A percentile compares a stretch with the other conserved stretches of the same genome.
These are phyloP conservation scores for Amblyjoppa proteus DNA, from an alignment of 2,888 invertebrate species.

Conservation along the genomic window DNA sequence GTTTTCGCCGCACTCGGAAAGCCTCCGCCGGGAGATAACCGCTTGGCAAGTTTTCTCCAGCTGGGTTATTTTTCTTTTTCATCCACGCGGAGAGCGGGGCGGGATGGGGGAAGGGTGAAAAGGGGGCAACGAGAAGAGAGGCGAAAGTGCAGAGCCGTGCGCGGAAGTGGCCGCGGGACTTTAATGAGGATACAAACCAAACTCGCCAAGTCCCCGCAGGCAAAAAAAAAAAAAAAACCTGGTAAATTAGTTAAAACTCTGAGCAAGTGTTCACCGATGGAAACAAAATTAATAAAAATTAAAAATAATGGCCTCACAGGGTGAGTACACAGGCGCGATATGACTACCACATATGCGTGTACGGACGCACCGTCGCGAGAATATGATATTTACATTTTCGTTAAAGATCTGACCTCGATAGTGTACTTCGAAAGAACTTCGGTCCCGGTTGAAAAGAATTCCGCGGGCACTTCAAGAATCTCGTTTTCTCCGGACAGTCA, in stretches of 20 bases:
- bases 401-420: background rate
- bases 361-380: background rate
- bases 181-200: constrained; percentile 69
- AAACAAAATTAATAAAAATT: constrained; percentile 35
- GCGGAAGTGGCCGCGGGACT: constrained; percentile 38
- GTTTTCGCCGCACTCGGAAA: constrained; percentile 56
- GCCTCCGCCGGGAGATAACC: constrained; percentile 60
- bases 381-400: background rate
- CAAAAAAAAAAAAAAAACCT: constrained; percentile 32
- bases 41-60: constrained; percentile 65
- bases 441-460: background rate
- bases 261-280: constrained; percentile 41
- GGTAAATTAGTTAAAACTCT: constrained; percentile 57
- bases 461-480: background rate
- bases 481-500: background rate
- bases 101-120: background rate
- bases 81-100: background rate
- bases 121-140: background rate
- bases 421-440: background rate
- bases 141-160: constrained; percentile 48
- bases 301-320: background rate
- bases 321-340: background rate
- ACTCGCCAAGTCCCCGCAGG: constrained; percentile 31
- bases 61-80: constrained; percentile 56
- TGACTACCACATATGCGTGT: background rate